phyloP scores from a whole-genome alignment of 2,888 invertebrate species.

The Andrena marginata region DNA sequence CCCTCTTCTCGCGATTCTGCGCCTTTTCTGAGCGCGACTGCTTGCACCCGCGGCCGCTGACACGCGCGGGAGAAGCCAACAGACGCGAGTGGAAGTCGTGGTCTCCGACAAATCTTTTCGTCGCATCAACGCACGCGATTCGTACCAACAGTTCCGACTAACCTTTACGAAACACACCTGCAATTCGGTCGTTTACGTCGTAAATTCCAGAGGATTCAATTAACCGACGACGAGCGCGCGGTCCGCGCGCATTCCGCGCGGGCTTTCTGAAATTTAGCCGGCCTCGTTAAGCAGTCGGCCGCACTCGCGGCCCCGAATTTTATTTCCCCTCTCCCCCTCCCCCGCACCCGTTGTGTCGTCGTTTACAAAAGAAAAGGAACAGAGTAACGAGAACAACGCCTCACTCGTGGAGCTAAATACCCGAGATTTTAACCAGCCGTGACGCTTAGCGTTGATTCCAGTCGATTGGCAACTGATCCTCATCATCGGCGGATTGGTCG shows the following conservation, averaged over 20 bases:
- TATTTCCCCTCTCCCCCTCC: not conserved
- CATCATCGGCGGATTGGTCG: conserved; percentile 94
- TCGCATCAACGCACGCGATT: not conserved
- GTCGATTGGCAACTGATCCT: conserved; percentile 86
- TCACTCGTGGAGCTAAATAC: conserved; percentile 64
- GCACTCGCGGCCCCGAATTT: conserved; percentile 32
- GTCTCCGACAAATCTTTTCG: not conserved
- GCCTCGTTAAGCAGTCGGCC: conserved; percentile 49
- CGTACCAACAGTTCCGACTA: not conserved
- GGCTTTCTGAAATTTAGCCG: conserved; percentile 29
- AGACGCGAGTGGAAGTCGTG: not conserved
- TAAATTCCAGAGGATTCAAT: conserved; percentile 52
- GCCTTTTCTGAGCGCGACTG: conserved; percentile 1
- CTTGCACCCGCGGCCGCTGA: conserved; percentile 15
- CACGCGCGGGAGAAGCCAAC: conserved; percentile 4
- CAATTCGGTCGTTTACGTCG: not conserved
- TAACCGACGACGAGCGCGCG: conserved; percentile 17
- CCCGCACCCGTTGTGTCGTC: not conserved
- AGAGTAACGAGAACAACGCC: conserved; percentile 4
- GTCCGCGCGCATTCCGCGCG: conserved; percentile 9
- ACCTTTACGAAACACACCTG: not conserved
- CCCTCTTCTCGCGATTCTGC: conserved; percentile 20
- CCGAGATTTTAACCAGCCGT: conserved; percentile 80
- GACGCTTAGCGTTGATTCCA: conserved; percentile 84
- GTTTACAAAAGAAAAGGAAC: not conserved